Evolutionary conservation across 1,140 invertebrate species (phyloP).

Genomic region (Brachionus manjavacas): DNA sequence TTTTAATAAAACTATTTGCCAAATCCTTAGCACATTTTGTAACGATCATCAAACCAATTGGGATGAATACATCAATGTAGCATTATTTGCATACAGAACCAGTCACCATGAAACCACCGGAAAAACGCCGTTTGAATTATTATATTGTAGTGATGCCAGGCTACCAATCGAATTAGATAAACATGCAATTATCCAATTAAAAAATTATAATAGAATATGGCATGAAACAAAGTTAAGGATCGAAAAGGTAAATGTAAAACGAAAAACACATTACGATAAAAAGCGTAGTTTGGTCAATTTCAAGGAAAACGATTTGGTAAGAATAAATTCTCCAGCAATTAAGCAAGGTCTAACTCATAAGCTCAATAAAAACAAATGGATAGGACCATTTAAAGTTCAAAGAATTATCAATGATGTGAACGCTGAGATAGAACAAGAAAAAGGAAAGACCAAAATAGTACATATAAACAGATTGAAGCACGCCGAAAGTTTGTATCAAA

Average conservation of each 20-base stretch:
- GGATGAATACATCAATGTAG: no score
- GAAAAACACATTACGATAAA: not conserved
- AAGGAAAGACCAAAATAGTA: not conserved
- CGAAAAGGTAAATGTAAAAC: not conserved
- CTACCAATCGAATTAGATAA: not conserved
- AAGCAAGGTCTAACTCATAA: not conserved
- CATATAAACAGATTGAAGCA: not conserved
- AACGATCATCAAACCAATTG: no score
- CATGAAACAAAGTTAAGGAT: not conserved
- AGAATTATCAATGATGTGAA: not conserved
- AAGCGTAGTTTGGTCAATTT: not conserved
- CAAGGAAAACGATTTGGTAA: not conserved
- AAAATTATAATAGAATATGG: not conserved
- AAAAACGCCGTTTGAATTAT: no score
- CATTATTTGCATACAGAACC: no score
- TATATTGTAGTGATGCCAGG: not conserved
- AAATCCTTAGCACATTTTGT: no score
- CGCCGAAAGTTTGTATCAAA: no score
- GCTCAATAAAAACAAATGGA: not conserved
- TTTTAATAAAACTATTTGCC: no score
- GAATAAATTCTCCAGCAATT: not conserved
- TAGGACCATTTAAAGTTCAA: not conserved
- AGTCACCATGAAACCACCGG: no score
- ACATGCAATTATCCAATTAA: not conserved
- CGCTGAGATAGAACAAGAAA: not conserved